Conservation (phyloP, 2,888 invertebrate genomes). For the Scaeva pyrastri region DNA sequence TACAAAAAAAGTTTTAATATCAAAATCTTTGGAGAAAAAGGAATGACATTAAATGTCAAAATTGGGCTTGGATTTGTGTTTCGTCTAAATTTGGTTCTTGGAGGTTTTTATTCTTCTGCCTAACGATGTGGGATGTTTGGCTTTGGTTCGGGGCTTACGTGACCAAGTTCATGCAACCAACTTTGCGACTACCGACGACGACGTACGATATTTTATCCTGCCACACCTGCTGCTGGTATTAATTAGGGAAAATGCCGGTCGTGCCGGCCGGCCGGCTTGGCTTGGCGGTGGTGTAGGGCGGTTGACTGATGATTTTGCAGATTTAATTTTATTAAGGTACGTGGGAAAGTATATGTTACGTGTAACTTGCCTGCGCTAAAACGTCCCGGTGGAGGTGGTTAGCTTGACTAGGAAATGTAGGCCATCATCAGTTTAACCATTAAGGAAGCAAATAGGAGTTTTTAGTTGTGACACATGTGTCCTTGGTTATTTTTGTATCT, state of each 20-base stretch:
- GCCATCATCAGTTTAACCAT: constrained; percentile 26
- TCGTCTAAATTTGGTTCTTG: constrained; percentile 64
- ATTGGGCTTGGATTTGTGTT: constrained; percentile 51
- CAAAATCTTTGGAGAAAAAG: background rate
- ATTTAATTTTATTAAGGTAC: constrained; percentile 60
- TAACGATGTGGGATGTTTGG: background rate
- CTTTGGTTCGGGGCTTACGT: constrained; percentile 57
- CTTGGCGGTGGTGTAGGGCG: background rate
- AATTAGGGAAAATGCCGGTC: constrained; percentile 57
- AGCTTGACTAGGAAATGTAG: background rate
- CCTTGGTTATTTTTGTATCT: constrained; percentile 19
- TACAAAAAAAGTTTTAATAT: constrained; percentile 1
- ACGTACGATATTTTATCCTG: constrained; percentile 67
- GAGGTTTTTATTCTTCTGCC: constrained; percentile 25
- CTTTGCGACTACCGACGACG: no score
- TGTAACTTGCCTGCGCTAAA: background rate
- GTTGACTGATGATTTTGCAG: constrained; percentile 29
- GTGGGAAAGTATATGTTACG: background rate
- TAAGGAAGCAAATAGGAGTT: constrained; percentile 10
- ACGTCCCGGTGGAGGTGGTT: constrained; percentile 1
- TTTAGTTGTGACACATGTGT: background rate
- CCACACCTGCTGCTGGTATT: constrained; percentile 56
- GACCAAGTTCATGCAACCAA: constrained; percentile 58
- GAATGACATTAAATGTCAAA: constrained; percentile 1
- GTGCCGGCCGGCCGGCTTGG: background rate